Evolutionary conservation across 2,113 vertebrate species (phyloP).

Genomic region (Thamnaconus septentrionalis): DNA sequence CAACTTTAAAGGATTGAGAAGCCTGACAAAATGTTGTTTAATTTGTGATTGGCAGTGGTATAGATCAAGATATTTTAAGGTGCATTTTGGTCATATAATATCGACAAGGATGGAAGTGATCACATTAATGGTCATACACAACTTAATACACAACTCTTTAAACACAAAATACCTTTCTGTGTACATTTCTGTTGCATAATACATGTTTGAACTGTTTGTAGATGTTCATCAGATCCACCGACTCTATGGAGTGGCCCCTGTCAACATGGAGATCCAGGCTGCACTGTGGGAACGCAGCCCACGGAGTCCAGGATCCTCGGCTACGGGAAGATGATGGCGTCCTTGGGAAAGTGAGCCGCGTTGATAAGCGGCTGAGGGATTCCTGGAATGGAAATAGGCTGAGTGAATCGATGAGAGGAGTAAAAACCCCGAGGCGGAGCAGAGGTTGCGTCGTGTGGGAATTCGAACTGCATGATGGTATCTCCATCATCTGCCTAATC

Average conservation of each 20-base stretch:
- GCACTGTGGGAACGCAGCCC: conserved; percentile 28
- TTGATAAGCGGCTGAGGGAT: conserved; percentile 50
- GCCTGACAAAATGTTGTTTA: neutral
- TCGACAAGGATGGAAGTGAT: neutral
- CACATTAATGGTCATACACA: no score
- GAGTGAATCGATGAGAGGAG: conserved; percentile 54
- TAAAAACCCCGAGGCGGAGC: conserved; percentile 43
- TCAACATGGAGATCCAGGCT: conserved; percentile 43
- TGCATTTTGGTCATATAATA: neutral
- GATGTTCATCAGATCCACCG: neutral
- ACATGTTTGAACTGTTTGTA: no score
- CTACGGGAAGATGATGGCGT: conserved; percentile 41
- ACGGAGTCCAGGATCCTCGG: conserved; percentile 31
- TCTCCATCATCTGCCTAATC: conserved; percentile 48
- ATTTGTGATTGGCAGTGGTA: neutral
- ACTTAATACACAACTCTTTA: no score
- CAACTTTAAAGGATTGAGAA: neutral
- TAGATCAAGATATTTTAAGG: no score
- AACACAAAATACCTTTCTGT: no score
- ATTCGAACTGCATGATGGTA: conserved; percentile 39
- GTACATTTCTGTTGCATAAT: no score
- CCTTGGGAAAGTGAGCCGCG: conserved; percentile 54
- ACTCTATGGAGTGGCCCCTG: conserved; percentile 37
- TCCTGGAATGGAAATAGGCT: conserved; percentile 58
- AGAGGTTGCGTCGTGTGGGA: conserved; percentile 22